Evolutionary conservation across 2,888 invertebrate genomes (phyloP), one percentile per base, ranked within the genome.

Genomic region (Idaea aversata): DNA sequence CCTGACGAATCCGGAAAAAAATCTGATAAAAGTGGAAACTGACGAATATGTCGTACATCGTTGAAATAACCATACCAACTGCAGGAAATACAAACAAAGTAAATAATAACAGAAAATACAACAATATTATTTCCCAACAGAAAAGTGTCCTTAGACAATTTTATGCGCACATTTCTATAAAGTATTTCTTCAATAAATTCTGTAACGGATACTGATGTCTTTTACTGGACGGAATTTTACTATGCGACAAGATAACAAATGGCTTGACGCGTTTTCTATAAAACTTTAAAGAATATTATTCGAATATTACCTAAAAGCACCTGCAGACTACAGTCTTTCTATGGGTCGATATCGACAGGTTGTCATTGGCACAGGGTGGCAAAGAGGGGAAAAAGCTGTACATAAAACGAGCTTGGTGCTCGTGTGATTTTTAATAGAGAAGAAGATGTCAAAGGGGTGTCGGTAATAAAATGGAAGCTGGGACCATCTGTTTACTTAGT

Each of bases 101-200:
- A 6, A 38, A 47, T 47, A 36, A 36, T 47, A 47, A 5, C 47
- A 47, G 47, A 47, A 36, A 47, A 38, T 35, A 34, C 15, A 34
- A 63, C 60, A 63, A 57, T 62, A 63, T 65, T 61, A 67, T 61
- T 63, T 67, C 63, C 59, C 65, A 61, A 25, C 38, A 61, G 61
- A 63, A 65, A 67, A 72, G 69, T 66, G 67, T 68, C 67, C 69
- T 67, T 62, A 65, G 70, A 71, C 70, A 70, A 73, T 74, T 75
- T 77, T 74, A 75, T 74, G 73, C 70, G 73, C 73, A 72, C 75
- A 74, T 74, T 70, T 69, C 68, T 69, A 70, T 76, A 73, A 76
- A 71, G 65, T 67, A 66, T 66, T 63, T 63, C 63, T 65, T 63
- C 64, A 63, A 71, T 74, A 74, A 71, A 72, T 74, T 72, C 62